Conservation (phyloP, 2,113 vertebrate genomes). For the Mola mola region DNA sequence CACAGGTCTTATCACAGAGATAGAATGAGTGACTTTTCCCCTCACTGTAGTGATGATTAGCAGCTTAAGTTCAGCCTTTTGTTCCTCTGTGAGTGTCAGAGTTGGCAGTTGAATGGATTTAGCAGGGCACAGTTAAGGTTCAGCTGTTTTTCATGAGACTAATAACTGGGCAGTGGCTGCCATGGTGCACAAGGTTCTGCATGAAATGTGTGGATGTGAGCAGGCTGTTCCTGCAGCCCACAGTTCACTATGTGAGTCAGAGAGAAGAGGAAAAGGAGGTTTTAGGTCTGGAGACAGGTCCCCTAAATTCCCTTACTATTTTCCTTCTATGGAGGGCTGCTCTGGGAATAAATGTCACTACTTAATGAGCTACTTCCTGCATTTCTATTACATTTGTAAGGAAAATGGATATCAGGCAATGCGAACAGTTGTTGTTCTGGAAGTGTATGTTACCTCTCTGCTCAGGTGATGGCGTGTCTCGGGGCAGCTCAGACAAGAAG, state of each 20-base stretch:
- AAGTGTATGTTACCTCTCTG: conserved; percentile 67
- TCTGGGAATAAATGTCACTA: conserved; percentile 1
- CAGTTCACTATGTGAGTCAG: conserved; percentile 12
- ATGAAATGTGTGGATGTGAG: conserved; percentile 15
- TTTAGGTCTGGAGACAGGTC: neutral
- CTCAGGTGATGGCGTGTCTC: conserved; percentile 64
- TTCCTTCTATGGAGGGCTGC: neutral
- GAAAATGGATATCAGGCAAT: neutral
- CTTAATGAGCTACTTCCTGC: neutral
- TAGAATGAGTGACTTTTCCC: neutral
- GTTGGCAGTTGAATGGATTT: conserved; percentile 27
- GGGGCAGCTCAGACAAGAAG: conserved; percentile 76
- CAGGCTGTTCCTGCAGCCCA: conserved; percentile 38
- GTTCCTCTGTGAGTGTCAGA: conserved; percentile 7
- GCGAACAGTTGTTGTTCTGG: neutral
- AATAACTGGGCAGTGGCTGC: conserved; percentile 42
- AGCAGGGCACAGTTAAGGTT: conserved; percentile 24
- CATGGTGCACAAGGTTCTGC: conserved; percentile 21
- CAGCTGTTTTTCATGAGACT: conserved; percentile 20
- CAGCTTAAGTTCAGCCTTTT: conserved; percentile 20
- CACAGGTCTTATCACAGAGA: neutral
- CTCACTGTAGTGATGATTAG: conserved; percentile 8
- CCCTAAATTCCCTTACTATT: neutral
- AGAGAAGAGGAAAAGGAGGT: conserved; percentile 3
- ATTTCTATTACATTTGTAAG: too few species aligned